These are phyloP conservation scores for Notodonta ziczac DNA, from an alignment of 2,888 invertebrate species.

Conservation along the genomic window DNA sequence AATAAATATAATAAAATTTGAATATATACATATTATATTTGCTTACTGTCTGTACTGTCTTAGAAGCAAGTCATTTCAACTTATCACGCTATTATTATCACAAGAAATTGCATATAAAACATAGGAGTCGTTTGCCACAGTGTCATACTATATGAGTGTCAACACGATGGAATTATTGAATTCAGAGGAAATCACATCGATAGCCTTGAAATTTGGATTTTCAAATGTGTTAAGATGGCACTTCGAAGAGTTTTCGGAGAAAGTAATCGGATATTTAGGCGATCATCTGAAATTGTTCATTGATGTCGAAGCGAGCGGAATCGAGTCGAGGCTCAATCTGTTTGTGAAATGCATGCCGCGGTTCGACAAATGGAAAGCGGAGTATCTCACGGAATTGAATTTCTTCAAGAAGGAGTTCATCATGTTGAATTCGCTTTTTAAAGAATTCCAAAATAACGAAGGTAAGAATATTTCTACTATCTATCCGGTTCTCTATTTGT, in stretches of 20 bases:
- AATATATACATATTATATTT: background rate
- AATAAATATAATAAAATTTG: background rate
- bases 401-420: conserved; percentile 70
- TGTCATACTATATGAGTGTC: background rate
- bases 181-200: conserved; percentile 51
- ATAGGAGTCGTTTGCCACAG: conserved; percentile 8
- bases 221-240: conserved; percentile 49
- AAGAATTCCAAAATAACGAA: conserved; percentile 51
- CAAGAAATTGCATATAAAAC: conserved; percentile 12
- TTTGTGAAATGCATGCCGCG: conserved; percentile 86
- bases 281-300: conserved; percentile 66
- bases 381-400: conserved; percentile 56
- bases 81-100: conserved; percentile 1
- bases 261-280: conserved; percentile 67
- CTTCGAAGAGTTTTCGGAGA: conserved; percentile 56
- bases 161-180: conserved; percentile 55
- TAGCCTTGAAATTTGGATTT: conserved; percentile 49
- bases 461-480: conserved; percentile 45
- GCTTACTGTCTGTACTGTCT: conserved; percentile 1
- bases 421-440: conserved; percentile 64
- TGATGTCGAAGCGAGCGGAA: conserved; percentile 41
- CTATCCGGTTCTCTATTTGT: too few species aligned
- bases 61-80: conserved; percentile 8
- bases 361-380: conserved; percentile 73
- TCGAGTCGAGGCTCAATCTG: conserved; percentile 55